These are phyloP conservation scores for Adelognathus sp. DNA, from an alignment of 2,888 invertebrate species.

Conservation along the genomic window DNA sequence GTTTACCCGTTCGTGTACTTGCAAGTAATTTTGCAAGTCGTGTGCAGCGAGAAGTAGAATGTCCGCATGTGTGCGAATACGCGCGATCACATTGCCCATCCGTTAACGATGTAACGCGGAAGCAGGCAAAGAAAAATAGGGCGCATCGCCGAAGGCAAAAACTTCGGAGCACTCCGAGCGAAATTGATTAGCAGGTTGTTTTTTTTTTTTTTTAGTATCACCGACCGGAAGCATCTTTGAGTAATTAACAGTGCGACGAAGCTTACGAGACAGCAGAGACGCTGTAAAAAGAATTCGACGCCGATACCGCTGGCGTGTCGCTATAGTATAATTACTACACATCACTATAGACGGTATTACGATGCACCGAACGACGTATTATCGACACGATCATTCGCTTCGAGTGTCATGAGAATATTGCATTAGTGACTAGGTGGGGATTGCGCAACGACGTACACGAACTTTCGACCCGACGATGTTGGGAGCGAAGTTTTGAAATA, in stretches of 20 bases:
- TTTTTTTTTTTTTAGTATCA: constrained; percentile 7
- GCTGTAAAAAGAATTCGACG: constrained; percentile 7
- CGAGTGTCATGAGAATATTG: constrained; percentile 6
- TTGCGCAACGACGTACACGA: constrained; percentile 43
- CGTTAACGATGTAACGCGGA: not conserved
- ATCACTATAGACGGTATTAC: not conserved
- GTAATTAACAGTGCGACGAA: constrained; percentile 29
- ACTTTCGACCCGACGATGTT: constrained; percentile 43
- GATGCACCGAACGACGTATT: constrained; percentile 26
- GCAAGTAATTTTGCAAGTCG: not conserved
- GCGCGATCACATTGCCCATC: constrained; percentile 1
- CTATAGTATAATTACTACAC: not conserved
- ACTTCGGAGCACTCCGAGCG: constrained; percentile 40
- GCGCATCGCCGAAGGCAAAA: not conserved
- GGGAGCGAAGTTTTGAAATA: constrained; percentile 7
- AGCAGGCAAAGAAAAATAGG: constrained; percentile 23
- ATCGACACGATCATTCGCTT: constrained; percentile 16
- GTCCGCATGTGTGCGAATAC: not conserved
- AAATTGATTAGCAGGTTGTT: constrained; percentile 15
- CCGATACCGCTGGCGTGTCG: not conserved
- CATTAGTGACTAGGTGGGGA: constrained; percentile 26
- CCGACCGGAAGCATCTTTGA: not conserved
- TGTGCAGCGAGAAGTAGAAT: not conserved
- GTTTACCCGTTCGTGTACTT: constrained; percentile 4
- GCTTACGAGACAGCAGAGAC: constrained; percentile 10